phyloP scores from a whole-genome alignment of 2,797 vertebrate genomes.

The Eulemur albifrons region DNA sequence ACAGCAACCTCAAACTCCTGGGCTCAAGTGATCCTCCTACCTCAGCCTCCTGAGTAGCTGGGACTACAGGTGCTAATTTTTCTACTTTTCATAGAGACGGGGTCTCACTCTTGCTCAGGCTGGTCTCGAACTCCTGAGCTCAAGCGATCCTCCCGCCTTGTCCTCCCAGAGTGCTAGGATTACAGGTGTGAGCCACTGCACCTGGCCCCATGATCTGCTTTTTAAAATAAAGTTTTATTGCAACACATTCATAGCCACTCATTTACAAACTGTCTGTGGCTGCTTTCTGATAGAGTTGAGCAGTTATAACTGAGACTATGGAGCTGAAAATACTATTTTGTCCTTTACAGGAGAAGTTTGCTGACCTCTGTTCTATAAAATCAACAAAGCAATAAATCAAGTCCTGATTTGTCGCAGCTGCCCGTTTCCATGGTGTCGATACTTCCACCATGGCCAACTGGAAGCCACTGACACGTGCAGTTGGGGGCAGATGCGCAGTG shows the following conservation, averaged over 20 bases:
- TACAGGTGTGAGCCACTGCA: too few relatives aligned
- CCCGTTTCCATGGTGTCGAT: not conserved
- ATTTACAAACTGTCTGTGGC: not conserved
- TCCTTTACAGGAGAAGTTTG: not conserved
- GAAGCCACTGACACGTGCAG: not conserved
- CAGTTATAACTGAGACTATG: not conserved
- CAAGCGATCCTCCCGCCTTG: too few relatives aligned
- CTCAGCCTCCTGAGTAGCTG: too few relatives aligned
- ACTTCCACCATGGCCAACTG: not conserved
- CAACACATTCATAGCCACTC: not conserved
- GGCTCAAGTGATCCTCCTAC: too few relatives aligned
- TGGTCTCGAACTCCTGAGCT: too few relatives aligned
- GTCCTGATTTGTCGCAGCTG: not conserved
- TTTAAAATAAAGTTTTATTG: conserved; percentile 2
- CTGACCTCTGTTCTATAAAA: not conserved
- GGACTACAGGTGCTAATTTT: too few relatives aligned
- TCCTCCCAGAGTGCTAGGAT: too few relatives aligned
- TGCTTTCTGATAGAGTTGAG: not conserved
- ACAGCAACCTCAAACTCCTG: too few relatives aligned
- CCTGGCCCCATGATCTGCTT: not conserved
- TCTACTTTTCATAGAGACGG: too few relatives aligned
- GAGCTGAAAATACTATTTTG: not conserved
- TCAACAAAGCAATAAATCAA: not conserved
- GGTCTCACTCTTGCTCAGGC: too few relatives aligned
- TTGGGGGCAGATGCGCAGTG: rapidly evolving